A percentile compares a stretch with the other conserved stretches of the same genome.
Conservation (phyloP, 2,113 vertebrate species). For the Canis aureus region DNA sequence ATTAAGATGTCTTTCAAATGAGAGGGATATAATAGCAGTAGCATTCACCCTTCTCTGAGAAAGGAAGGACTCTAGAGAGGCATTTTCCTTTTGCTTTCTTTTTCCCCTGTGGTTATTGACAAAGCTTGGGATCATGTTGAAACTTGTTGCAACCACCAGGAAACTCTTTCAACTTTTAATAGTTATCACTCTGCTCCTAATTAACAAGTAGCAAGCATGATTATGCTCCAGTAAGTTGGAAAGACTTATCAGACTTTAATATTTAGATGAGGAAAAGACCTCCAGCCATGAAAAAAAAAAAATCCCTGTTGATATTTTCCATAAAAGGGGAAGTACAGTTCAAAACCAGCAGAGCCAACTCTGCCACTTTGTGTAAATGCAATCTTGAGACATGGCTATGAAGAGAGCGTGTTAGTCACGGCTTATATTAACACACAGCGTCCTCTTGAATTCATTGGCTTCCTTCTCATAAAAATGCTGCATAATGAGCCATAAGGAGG, state of each 20-base stretch:
- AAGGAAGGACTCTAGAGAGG: constrained; percentile 50
- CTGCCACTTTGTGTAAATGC: constrained; percentile 28
- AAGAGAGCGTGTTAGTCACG: neutral
- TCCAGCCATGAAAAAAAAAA: constrained; percentile 71
- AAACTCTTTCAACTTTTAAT: constrained; percentile 79
- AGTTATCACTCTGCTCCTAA: constrained; percentile 69
- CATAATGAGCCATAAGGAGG: neutral
- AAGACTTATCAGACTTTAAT: constrained; percentile 75
- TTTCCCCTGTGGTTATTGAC: constrained; percentile 64
- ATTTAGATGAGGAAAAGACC: constrained; percentile 75
- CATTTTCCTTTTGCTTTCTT: constrained; percentile 62
- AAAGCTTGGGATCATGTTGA: constrained; percentile 61
- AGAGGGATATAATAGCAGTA: neutral
- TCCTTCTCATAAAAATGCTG: constrained; percentile 21
- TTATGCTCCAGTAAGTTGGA: constrained; percentile 62
- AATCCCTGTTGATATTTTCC: constrained; percentile 72
- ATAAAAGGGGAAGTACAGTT: constrained; percentile 57
- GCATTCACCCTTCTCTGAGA: neutral
- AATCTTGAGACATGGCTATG: constrained; percentile 4
- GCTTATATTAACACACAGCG: neutral
- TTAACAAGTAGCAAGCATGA: constrained; percentile 77
- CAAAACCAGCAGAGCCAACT: neutral
- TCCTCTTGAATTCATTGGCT: neutral
- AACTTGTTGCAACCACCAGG: constrained; percentile 79
- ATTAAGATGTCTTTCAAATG: neutral